Base-by-base conservation (phyloP, 1,140 invertebrate species). In the Brachionus angularis region DNA sequence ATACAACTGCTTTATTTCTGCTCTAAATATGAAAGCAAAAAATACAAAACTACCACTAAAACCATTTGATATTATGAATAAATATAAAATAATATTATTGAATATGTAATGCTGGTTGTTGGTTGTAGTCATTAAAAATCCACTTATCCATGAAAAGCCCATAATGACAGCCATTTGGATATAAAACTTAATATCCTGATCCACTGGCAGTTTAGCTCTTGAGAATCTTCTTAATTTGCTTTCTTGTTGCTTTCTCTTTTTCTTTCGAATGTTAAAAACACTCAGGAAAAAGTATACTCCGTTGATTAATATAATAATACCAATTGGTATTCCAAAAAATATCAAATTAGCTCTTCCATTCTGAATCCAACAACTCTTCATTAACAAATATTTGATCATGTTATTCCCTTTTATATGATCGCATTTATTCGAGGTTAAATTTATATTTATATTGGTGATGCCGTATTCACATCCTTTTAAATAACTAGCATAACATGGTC, bases 141-240 rank as follows among this genome's bases (percentile, higher is more conserved):
- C 81, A 58, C 82, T 76, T 7, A 81, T 75, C 82, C 82, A 83
- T 5, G 80, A 81, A 53, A 83, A 81, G 10, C 82, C 82, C 76
- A 82, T 79, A 5, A 82, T 77, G 1, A 77, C 76, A 5, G 81
- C 78, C 73, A 87, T 79, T 14, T 85, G 78, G 29, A 85, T 75
- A 76, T 87, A 87, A 14, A 87, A 77, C 62, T 84, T 81, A 69
- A 83, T 80, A 74, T 84, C 80, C 39, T 77, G 75, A 33, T 79
- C 75, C 5, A 72, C 80, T 18, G 76, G 70, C n/a, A 71, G 27
- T 34, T 39, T 42, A n/a, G 23, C 44, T 14, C 36, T 21, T 31
- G 34, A 42, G 39, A 53, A 52, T 12, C 50, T n/a, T 21, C 70
- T 27, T 27, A 71, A 71, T 25, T 46, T 55, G 18, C 72, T 21